Evolutionary conservation across 2,888 invertebrate genomes (phyloP).

Genomic region (Gryllus longicercus): DNA sequence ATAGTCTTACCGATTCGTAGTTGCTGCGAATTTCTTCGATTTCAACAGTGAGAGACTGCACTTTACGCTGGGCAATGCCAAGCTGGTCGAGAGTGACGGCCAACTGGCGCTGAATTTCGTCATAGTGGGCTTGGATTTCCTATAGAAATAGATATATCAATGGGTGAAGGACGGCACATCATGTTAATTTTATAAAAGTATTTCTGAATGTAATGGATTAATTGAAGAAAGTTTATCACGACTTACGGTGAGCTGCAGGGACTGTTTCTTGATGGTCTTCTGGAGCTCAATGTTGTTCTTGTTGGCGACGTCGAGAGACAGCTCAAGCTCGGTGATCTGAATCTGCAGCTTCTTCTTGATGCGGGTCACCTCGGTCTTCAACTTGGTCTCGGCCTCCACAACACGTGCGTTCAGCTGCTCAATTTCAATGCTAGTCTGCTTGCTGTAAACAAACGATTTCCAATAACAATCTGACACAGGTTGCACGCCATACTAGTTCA

Average conservation of each 20-base stretch:
- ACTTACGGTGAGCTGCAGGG: slow-evolving; percentile 75
- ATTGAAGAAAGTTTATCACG: background rate
- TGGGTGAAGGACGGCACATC: background rate
- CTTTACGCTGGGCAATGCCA: slow-evolving; percentile 83
- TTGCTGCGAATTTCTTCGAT: slow-evolving; percentile 93
- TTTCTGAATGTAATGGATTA: background rate
- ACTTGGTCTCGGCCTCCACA: slow-evolving; percentile 90
- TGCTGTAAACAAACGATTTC: slow-evolving; percentile 58
- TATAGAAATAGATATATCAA: slow-evolving; percentile 41
- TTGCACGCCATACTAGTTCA: too few relatives aligned
- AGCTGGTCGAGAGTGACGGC: slow-evolving; percentile 93
- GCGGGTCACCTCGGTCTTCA: slow-evolving; percentile 92
- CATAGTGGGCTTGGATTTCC: slow-evolving; percentile 94
- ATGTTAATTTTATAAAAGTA: background rate
- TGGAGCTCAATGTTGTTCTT: slow-evolving; percentile 96
- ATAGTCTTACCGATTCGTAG: slow-evolving; percentile 68
- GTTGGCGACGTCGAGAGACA: slow-evolving; percentile 96
- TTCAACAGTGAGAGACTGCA: slow-evolving; percentile 88
- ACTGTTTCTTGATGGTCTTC: slow-evolving; percentile 96
- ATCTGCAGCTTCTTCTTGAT: slow-evolving; percentile 99
- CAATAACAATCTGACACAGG: too few relatives aligned
- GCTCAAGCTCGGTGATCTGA: slow-evolving; percentile 93
- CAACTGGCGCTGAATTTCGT: slow-evolving; percentile 93
- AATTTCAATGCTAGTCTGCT: slow-evolving; percentile 96
- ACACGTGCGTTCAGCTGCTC: slow-evolving; percentile 93